Conservation (phyloP, 1,140 invertebrate species). For the Ceratitis capitata region DNA sequence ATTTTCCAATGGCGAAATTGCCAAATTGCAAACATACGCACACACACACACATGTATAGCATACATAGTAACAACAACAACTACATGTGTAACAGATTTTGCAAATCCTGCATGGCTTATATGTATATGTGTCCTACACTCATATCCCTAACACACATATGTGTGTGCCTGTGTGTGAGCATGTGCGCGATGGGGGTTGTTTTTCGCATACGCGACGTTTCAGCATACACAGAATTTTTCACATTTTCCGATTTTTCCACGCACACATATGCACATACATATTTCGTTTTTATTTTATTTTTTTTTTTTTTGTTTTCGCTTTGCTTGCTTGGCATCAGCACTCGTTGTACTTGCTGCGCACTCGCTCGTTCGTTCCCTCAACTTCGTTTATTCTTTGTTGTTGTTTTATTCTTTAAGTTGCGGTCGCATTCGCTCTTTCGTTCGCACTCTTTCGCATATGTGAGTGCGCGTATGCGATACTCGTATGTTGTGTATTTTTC, state of each 20-base stretch:
- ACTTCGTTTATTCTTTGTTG: too few species aligned
- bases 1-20: slow-evolving; percentile 38
- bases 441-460: slow-evolving; percentile 52
- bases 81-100: background rate
- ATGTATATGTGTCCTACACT: too few species aligned
- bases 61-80: background rate
- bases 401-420: too few species aligned
- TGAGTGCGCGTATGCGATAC: slow-evolving; percentile 50
- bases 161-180: background rate
- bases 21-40: background rate
- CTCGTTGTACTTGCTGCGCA: background rate
- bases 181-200: background rate
- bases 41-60: too few species aligned
- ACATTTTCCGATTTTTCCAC: slow-evolving; percentile 38
- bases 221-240: slow-evolving; percentile 12
- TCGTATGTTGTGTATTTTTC: slow-evolving; percentile 59
- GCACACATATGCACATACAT: too few species aligned
- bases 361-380: background rate
- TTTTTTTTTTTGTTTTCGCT: background rate
- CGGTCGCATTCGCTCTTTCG: slow-evolving; percentile 53
- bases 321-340: background rate
- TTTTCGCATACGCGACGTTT: slow-evolving; percentile 39
- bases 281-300: too few species aligned
- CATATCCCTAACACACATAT: too few species aligned
- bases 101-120: background rate